phyloP scores from a whole-genome alignment of 2,797 vertebrate genomes.

The Philypnodon macrostomus region DNA sequence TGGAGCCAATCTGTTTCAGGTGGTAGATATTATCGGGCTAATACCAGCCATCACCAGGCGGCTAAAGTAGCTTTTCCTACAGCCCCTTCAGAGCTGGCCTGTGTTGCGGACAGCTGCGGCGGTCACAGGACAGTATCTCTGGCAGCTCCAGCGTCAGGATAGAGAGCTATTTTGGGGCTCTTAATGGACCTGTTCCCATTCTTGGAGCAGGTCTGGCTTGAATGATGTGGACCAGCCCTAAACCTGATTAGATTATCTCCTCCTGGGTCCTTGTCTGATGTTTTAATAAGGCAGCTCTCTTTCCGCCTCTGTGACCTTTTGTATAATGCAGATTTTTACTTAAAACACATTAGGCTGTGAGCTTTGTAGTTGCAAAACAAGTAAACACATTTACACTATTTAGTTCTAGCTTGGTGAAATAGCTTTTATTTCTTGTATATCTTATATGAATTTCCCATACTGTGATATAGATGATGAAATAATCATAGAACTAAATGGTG shows the following conservation, averaged over 20 bases:
- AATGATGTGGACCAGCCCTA: constrained; percentile 47
- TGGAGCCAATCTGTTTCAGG: constrained; percentile 56
- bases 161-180: constrained; percentile 58
- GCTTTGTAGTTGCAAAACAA: no score
- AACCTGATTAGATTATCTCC: constrained; percentile 47
- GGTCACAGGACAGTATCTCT: constrained; percentile 45
- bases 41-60: constrained; percentile 54
- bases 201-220: constrained; percentile 43
- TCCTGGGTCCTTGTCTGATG: constrained; percentile 28
- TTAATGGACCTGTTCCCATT: constrained; percentile 63
- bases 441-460: no score
- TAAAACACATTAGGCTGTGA: no score
- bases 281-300: constrained; percentile 22
- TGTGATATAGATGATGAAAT: no score
- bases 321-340: not conserved
- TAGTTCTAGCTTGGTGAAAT: no score
- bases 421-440: no score
- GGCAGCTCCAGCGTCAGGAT: constrained; percentile 40
- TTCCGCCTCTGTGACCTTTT: not conserved
- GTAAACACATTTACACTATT: no score
- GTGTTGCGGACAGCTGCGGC: constrained; percentile 27
- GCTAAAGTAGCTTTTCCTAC: constrained; percentile 56
- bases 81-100: constrained; percentile 7
- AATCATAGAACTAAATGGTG: no score
- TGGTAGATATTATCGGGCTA: constrained; percentile 62